Conservation (phyloP, 2,113 vertebrate species). For the Poecilia latipinna region DNA sequence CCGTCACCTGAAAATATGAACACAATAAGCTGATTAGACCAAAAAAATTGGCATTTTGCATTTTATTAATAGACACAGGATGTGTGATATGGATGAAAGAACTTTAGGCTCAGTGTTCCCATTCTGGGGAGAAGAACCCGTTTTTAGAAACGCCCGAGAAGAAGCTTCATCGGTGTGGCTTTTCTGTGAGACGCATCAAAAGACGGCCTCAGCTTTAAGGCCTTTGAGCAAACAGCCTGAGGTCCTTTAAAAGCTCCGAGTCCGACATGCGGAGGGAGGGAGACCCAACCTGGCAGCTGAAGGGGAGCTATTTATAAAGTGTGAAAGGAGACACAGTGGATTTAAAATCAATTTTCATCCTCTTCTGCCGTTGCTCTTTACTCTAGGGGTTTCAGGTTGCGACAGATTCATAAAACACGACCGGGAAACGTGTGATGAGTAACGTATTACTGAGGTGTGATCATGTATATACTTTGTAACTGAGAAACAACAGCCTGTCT, state of each 20-base stretch:
- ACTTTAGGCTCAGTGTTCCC: constrained; percentile 40
- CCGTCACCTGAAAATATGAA: constrained; percentile 84
- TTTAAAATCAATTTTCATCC: constrained; percentile 69
- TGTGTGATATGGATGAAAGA: not conserved
- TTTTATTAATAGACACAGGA: not conserved
- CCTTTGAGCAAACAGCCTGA: constrained; percentile 61
- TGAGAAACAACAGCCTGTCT: not conserved
- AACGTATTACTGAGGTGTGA: not conserved
- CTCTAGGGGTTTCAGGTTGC: constrained; percentile 48
- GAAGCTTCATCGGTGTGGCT: constrained; percentile 51
- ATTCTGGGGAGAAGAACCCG: constrained; percentile 50
- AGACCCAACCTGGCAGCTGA: constrained; percentile 62
- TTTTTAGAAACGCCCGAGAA: constrained; percentile 32
- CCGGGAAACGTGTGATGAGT: constrained; percentile 11
- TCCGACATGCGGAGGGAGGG: constrained; percentile 35
- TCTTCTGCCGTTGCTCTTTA: constrained; percentile 40
- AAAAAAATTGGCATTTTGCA: not conserved
- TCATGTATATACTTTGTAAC: not conserved
- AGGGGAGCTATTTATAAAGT: constrained; percentile 72
- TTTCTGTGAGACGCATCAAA: constrained; percentile 71
- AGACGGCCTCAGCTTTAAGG: constrained; percentile 54
- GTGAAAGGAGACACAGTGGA: constrained; percentile 64
- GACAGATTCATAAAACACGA: constrained; percentile 3
- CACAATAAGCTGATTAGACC: not conserved
- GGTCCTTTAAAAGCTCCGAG: constrained; percentile 61